Percentiles rank a stretch among this genome's conserved stretches.
phyloP scores from a whole-genome alignment of 2,888 invertebrate species.

The Pachliopta kotzebuea region DNA sequence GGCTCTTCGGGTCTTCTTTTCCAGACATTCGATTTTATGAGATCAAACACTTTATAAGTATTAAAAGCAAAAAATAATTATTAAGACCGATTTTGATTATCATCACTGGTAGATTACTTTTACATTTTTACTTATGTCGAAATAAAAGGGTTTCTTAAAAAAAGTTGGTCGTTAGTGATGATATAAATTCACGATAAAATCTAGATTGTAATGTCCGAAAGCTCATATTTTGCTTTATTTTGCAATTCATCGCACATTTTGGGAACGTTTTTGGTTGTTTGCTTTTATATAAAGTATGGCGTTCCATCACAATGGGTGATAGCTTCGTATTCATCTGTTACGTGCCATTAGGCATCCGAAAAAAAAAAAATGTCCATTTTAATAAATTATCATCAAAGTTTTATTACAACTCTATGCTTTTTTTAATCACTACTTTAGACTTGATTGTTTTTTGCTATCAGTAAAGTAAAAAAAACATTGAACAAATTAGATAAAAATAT shows the following conservation, averaged over 20 bases:
- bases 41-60: constrained; percentile 15
- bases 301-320: constrained; percentile 8
- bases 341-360: constrained; percentile 8
- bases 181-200: constrained; percentile 1
- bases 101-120: background rate
- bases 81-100: background rate
- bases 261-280: background rate
- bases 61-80: background rate
- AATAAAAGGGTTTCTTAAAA: background rate
- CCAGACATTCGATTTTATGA: constrained; percentile 17
- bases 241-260: background rate
- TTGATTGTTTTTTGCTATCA: background rate
- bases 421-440: background rate
- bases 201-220: background rate
- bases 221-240: background rate
- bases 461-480: too few species aligned
- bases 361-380: constrained; percentile 19
- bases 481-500: too few species aligned
- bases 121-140: background rate
- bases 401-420: background rate
- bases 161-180: background rate
- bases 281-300: constrained; percentile 7
- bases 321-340: constrained; percentile 13
- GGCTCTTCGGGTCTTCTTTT: constrained; percentile 14
- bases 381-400: background rate